Conservation (phyloP, 2,888 invertebrate species). For the Blastobasis lacticolella region DNA sequence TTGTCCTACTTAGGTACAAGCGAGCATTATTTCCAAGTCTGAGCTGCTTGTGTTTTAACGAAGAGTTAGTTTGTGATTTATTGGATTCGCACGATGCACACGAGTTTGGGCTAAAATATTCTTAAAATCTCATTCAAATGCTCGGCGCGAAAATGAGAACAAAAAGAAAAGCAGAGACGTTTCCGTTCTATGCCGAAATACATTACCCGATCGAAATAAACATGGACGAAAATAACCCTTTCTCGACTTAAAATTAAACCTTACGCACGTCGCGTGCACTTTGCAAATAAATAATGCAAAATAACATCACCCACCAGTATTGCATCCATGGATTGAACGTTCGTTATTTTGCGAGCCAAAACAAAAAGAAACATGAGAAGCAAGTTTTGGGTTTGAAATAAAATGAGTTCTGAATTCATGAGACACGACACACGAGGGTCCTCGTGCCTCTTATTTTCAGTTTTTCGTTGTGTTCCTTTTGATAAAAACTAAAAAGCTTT, state of each 20-base stretch:
- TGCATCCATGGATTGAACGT: not conserved
- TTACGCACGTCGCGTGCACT: not conserved
- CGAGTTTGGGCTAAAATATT: no score
- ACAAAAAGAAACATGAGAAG: constrained; percentile 1
- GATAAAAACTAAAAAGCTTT: no score
- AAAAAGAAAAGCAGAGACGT: not conserved
- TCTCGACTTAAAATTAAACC: not conserved
- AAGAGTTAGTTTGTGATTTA: no score
- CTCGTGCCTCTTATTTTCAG: no score
- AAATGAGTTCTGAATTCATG: not conserved
- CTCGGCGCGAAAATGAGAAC: no score
- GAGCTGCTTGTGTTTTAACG: no score
- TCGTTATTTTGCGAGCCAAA: constrained; percentile 3
- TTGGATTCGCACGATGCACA: no score
- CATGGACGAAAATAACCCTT: not conserved
- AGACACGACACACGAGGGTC: no score
- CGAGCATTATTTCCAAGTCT: no score
- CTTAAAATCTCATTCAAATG: no score
- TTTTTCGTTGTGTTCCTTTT: no score
- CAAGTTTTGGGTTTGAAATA: constrained; percentile 1
- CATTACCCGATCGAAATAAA: not conserved
- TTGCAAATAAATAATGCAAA: constrained; percentile 3
- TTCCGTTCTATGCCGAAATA: not conserved
- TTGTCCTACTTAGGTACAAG: no score
- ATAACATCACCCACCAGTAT: not conserved